A percentile compares a stretch with the other conserved stretches of the same genome.
phyloP scores from a whole-genome alignment of 2,888 invertebrate genomes.

The Priocnemis perturbator region DNA sequence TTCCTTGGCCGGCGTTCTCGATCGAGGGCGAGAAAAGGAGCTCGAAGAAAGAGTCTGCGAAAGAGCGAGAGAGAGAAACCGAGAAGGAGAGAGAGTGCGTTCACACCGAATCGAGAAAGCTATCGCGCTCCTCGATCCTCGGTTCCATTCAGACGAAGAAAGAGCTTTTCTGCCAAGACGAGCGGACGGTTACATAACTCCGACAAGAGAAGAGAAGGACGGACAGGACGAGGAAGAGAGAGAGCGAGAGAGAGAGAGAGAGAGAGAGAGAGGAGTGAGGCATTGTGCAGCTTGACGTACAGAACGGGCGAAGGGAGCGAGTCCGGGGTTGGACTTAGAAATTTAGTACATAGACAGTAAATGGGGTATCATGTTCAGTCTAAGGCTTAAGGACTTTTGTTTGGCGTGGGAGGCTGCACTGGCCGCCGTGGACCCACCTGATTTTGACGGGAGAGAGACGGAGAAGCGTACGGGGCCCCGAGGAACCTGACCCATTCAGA shows the following conservation, averaged over 20 bases:
- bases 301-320: conserved; percentile 32
- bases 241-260: conserved; percentile 9
- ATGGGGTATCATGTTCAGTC: conserved; percentile 75
- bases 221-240: conserved; percentile 20
- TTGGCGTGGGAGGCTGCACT: conserved; percentile 73
- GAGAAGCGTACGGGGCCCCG: neutral
- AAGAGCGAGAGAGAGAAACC: neutral
- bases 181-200: conserved; percentile 72
- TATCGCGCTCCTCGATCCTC: conserved; percentile 56
- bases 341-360: conserved; percentile 73
- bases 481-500: conserved; percentile 17
- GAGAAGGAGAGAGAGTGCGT: conserved; percentile 36
- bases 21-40: too few relatives aligned
- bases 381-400: conserved; percentile 75
- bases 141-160: conserved; percentile 51
- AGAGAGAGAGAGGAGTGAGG: conserved; percentile 27
- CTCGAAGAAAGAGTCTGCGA: neutral
- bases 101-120: conserved; percentile 59
- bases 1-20: too few relatives aligned
- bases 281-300: conserved; percentile 59
- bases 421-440: conserved; percentile 36
- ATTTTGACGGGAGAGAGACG: conserved; percentile 19
- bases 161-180: conserved; percentile 57
- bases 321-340: conserved; percentile 64
- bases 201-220: conserved; percentile 21